Evolutionary conservation across 1,140 invertebrate genomes (phyloP).

Genomic region (Rhyzopertha dominica): DNA sequence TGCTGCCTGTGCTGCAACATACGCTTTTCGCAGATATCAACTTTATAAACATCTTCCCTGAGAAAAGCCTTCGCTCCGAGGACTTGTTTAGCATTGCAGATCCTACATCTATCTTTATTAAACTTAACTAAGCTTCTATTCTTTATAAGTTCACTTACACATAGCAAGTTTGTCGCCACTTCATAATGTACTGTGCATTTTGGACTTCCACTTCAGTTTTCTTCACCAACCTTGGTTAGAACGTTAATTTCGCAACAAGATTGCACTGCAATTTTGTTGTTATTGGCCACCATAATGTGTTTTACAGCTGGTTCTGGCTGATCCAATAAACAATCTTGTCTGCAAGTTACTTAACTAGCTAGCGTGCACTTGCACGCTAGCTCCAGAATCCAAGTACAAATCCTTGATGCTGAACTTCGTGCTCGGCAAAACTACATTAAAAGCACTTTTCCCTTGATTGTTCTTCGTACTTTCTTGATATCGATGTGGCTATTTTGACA

Average conservation of each 20-base stretch:
- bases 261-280: constrained; percentile 7
- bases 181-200: constrained; percentile 16
- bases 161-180: neutral
- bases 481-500: no score
- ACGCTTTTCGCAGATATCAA: constrained; percentile 11
- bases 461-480: no score
- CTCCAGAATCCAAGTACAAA: no score
- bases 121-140: constrained; percentile 17
- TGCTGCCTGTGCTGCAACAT: constrained; percentile 2
- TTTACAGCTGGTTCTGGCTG: no score
- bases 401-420: no score
- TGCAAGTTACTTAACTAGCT: no score
- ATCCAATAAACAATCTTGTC: no score
- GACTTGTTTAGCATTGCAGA: constrained; percentile 21
- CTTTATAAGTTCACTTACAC: neutral
- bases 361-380: no score
- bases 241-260: constrained; percentile 8
- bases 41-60: constrained; percentile 23
- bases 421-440: no score
- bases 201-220: no score
- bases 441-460: no score
- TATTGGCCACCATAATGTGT: constrained; percentile 17
- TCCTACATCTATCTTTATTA: constrained; percentile 25
- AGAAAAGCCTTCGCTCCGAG: constrained; percentile 24
- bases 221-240: constrained; percentile 3